Percentiles rank a stretch among this genome's conserved stretches.
phyloP scores from a whole-genome alignment of 1,140 invertebrate genomes.

The Drosophila punjabiensis region DNA sequence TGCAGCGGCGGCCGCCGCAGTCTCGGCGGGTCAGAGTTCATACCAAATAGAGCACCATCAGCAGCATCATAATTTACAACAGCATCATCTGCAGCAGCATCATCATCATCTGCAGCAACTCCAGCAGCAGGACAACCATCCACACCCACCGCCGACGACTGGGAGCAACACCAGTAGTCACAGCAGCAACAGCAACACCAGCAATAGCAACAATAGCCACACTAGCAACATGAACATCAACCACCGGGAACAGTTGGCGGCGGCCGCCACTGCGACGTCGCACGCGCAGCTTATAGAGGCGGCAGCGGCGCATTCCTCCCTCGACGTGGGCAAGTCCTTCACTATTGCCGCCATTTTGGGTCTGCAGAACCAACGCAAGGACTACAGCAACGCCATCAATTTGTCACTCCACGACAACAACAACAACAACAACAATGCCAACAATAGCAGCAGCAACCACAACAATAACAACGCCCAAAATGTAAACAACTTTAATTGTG shows the following conservation, averaged over 20 bases:
- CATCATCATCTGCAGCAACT: conserved; percentile 48
- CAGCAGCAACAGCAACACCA: conserved; percentile 47
- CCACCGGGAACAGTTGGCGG: conserved; percentile 69
- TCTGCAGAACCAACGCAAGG: conserved; percentile 85
- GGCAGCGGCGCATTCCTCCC: conserved; percentile 81
- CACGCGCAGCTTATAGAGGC: conserved; percentile 77
- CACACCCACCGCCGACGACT: conserved; percentile 53
- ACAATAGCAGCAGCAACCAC: conserved; percentile 44
- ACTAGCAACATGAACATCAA: conserved; percentile 42
- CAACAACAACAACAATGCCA: conserved; percentile 48
- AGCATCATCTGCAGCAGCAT: conserved; percentile 52
- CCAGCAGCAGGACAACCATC: conserved; percentile 34
- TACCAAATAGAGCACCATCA: conserved; percentile 77
- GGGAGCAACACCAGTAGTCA: conserved; percentile 39
- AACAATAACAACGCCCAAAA: conserved; percentile 51
- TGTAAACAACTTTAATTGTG: conserved; percentile 84
- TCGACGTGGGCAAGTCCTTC: conserved; percentile 88
- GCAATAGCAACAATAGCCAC: conserved; percentile 53
- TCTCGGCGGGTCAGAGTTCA: conserved; percentile 77
- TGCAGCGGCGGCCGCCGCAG: conserved; percentile 58
- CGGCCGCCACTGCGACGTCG: conserved; percentile 70
- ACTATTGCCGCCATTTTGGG: conserved; percentile 94
- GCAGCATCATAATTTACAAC: conserved; percentile 49
- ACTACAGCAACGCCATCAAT: conserved; percentile 85
- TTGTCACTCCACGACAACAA: conserved; percentile 79